Base-by-base conservation (phyloP, 1,140 invertebrate species). In the Atta texana region DNA sequence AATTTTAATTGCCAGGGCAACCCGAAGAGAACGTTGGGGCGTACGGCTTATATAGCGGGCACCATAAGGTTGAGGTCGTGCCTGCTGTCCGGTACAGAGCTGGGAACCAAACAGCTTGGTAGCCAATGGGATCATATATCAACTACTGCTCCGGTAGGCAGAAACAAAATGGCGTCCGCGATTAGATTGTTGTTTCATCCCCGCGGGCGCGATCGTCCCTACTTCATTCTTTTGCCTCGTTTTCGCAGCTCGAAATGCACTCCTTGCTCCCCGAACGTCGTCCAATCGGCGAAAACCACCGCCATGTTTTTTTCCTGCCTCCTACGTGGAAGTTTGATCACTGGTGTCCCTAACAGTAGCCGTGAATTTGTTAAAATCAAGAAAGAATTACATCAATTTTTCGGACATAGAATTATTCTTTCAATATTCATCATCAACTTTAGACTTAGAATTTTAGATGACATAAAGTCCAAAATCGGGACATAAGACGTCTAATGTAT, bases 91-190 rank as follows among this genome's bases (percentile, higher is more conserved):
- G 90, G 92, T 93, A 92, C 92, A 89, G 92, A 93, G 92, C 90
- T 93, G 90, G 88, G 92, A 93, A 94, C 91, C 90, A 90, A 93
- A 93, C 91, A 91, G 92, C 93, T 93, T 94, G 93, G 93, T 94
- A 95, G 94, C 94, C 94, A 94, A 95, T 95, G 91, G 92, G 92
- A 95, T 95, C 93, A 94, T 95, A 94, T 94, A 94, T 95, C 94
- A 95, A 94, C 93, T 93, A 94, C 91, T 93, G 91, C 93, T 93
- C 89, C 92, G 88, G 92, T 93, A 92, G 90, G 90, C 92, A 91
- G 92, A 90, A 93, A 94, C 94, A 94, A 95, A 95, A 95, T 95
- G 94, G 94, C 93, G 94, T 75, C 61, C 87, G 85, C 89, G 91
- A 93, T 93, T 92, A 92, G 92, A 92, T 93, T 92, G 91, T 93